Evolutionary conservation across 2,888 invertebrate genomes (phyloP).

Genomic region (Clepsis dumicolana): DNA sequence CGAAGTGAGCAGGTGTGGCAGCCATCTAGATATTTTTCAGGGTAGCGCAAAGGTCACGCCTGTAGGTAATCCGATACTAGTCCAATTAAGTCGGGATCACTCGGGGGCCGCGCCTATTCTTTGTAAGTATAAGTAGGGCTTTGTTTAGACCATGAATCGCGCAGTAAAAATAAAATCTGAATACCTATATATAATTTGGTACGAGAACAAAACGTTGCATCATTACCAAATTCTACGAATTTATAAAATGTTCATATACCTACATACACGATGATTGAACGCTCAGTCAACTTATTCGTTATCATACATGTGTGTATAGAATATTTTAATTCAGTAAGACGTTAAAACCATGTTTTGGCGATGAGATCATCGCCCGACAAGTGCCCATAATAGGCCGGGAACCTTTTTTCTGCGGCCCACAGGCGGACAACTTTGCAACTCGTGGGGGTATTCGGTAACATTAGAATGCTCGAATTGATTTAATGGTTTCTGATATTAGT

Average conservation of each 20-base stretch:
- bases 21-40: slow-evolving; percentile 60
- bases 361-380: slow-evolving; percentile 63
- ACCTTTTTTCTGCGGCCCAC: slow-evolving; percentile 56
- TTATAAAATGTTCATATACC: background rate
- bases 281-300: background rate
- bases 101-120: slow-evolving; percentile 52
- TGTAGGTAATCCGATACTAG: slow-evolving; percentile 63
- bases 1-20: slow-evolving; percentile 59
- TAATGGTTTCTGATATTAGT: slow-evolving; percentile 16
- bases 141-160: slow-evolving; percentile 24
- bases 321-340: slow-evolving; percentile 42
- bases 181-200: background rate
- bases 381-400: slow-evolving; percentile 60
- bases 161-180: slow-evolving; percentile 1
- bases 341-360: slow-evolving; percentile 53
- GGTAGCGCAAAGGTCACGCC: slow-evolving; percentile 64
- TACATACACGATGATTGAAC: slow-evolving; percentile 4
- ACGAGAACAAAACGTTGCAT: background rate
- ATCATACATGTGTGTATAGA: background rate
- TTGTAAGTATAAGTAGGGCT: slow-evolving; percentile 16
- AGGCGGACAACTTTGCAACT: slow-evolving; percentile 19
- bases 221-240: background rate
- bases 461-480: slow-evolving; percentile 30
- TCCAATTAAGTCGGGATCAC: slow-evolving; percentile 61
- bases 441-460: slow-evolving; percentile 19